A percentile compares a stretch with the other conserved stretches of the same genome.
Conservation (phyloP, 2,888 invertebrate species). For the Mythimna impura region DNA sequence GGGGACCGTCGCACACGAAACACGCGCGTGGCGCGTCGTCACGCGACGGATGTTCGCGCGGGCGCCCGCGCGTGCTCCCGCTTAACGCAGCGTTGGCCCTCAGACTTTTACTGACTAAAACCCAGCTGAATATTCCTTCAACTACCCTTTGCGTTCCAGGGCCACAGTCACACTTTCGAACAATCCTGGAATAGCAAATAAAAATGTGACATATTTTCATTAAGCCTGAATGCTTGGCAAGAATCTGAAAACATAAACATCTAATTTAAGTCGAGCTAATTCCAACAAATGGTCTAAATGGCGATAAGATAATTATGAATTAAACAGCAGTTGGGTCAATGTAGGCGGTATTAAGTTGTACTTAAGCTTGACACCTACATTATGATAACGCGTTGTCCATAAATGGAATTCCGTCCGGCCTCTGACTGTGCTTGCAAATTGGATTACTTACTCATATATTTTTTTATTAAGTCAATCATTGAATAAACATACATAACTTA, state of each 20-base stretch:
- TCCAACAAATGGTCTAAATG: not conserved
- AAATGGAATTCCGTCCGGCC: constrained; percentile 56
- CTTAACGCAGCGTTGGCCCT: too few relatives aligned
- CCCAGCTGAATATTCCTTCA: too few relatives aligned
- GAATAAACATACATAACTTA: constrained; percentile 30
- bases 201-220: too few relatives aligned
- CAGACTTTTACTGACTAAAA: too few relatives aligned
- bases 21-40: too few relatives aligned
- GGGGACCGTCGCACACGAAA: too few relatives aligned
- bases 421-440: constrained; percentile 54
- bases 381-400: constrained; percentile 57
- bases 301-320: constrained; percentile 48
- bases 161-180: too few relatives aligned
- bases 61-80: too few relatives aligned
- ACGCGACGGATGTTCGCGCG: too few relatives aligned
- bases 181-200: too few relatives aligned
- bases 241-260: constrained; percentile 1
- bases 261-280: not conserved
- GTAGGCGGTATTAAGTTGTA: constrained; percentile 56
- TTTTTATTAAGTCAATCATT: constrained; percentile 27
- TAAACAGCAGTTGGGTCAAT: constrained; percentile 40
- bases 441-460: constrained; percentile 56
- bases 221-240: not conserved
- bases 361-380: constrained; percentile 60
- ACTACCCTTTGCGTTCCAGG: too few relatives aligned